Evolutionary conservation across 2,113 vertebrate species (phyloP).

Genomic region (Melanerpes aurifrons): DNA sequence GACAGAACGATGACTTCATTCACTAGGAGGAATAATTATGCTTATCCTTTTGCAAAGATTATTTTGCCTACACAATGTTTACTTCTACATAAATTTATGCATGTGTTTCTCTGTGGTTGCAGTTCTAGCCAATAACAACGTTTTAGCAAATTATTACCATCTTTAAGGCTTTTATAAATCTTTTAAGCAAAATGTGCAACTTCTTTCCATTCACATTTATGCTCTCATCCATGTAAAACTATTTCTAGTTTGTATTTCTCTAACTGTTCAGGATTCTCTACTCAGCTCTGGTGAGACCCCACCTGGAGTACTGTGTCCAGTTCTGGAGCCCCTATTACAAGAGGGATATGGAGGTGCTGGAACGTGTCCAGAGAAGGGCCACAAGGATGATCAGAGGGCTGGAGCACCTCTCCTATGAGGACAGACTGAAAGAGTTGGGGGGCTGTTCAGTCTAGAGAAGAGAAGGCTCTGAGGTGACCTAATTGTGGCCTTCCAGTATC

Average conservation of each 20-base stretch:
- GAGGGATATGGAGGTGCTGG: no score
- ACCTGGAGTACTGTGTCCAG: no score
- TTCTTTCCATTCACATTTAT: background rate
- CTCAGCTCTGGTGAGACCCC: no score
- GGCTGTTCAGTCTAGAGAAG: no score
- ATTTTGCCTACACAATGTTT: background rate
- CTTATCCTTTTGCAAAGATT: background rate
- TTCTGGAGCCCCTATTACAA: no score
- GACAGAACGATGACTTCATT: background rate
- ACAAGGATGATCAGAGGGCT: no score
- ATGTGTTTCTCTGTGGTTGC: background rate
- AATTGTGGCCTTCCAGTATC: no score
- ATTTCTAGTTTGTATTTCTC: background rate
- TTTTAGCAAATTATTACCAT: background rate
- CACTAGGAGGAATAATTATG: background rate
- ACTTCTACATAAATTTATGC: background rate
- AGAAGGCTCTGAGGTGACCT: no score
- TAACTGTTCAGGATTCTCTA: background rate
- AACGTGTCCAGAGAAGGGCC: no score
- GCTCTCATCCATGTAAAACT: background rate
- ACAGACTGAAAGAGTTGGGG: no score
- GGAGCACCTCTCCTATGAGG: no score
- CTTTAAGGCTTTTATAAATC: background rate
- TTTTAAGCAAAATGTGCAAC: background rate
- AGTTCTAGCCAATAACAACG: background rate